Percentiles rank a stretch among this genome's conserved stretches.
These are phyloP conservation scores for Petroica traversi DNA, from an alignment of 2,113 vertebrate genomes.

Conservation along the genomic window DNA sequence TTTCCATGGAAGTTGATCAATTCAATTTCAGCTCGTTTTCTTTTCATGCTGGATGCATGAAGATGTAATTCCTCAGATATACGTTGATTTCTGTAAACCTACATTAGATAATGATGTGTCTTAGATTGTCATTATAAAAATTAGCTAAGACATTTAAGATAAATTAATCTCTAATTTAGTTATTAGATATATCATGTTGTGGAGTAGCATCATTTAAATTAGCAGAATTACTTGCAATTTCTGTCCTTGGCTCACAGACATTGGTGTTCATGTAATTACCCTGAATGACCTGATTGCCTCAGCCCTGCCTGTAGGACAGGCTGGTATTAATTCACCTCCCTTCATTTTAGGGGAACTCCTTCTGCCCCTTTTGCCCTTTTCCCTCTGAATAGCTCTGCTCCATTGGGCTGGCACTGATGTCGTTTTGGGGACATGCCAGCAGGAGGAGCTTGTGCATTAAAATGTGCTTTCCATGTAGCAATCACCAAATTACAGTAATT, in stretches of 20 bases:
- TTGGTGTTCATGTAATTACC: not conserved
- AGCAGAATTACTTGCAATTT: not conserved
- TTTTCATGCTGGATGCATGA: not conserved
- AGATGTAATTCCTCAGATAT: not conserved
- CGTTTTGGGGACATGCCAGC: conserved; percentile 26
- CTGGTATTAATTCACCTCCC: not conserved
- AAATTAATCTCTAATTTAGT: not conserved
- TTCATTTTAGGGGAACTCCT: not conserved
- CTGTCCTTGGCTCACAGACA: not conserved
- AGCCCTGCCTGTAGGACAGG: not conserved
- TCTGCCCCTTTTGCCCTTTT: not conserved
- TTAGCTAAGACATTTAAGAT: not conserved
- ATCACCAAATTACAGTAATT: not conserved
- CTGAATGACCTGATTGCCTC: not conserved
- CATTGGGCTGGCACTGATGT: not conserved
- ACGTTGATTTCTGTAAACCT: not conserved
- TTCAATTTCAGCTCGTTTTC: not conserved
- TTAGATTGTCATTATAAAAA: conserved; percentile 1
- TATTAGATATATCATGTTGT: not conserved
- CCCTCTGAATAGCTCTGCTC: not conserved
- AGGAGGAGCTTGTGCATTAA: conserved; percentile 65
- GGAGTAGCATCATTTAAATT: not conserved
- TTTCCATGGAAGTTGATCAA: conserved; percentile 2
- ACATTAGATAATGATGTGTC: not conserved
- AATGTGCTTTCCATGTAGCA: not conserved